Evolutionary conservation across 2,888 invertebrate genomes (phyloP).

Genomic region (Drosophila nigritarsus): DNA sequence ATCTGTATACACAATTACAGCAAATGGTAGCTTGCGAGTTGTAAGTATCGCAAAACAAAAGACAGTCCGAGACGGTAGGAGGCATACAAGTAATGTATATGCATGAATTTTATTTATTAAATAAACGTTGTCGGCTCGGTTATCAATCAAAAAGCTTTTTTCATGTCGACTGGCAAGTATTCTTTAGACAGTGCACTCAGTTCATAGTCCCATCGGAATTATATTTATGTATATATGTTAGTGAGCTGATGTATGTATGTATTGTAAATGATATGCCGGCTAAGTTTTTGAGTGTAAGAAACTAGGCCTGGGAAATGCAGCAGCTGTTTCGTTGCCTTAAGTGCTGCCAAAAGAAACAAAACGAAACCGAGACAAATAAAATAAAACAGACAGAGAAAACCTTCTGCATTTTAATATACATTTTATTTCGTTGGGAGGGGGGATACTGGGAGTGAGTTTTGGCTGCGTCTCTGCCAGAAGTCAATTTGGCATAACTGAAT

Average conservation of each 20-base stretch:
- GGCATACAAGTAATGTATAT: slow-evolving; percentile 41
- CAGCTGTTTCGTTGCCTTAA: slow-evolving; percentile 64
- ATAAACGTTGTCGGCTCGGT: slow-evolving; percentile 64
- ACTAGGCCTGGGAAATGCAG: slow-evolving; percentile 71
- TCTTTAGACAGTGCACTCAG: slow-evolving; percentile 38
- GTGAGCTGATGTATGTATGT: slow-evolving; percentile 10
- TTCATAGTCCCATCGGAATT: slow-evolving; percentile 5
- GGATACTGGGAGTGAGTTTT: not conserved
- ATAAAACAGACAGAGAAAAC: slow-evolving; percentile 37
- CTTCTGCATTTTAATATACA: slow-evolving; percentile 71
- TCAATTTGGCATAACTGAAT: slow-evolving; percentile 76
- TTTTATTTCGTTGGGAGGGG: slow-evolving; percentile 6
- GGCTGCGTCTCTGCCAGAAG: slow-evolving; percentile 45
- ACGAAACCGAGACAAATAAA: slow-evolving; percentile 45
- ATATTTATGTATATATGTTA: not conserved
- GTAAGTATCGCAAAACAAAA: slow-evolving; percentile 41
- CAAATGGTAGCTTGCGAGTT: slow-evolving; percentile 18
- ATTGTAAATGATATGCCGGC: slow-evolving; percentile 54
- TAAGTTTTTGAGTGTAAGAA: slow-evolving; percentile 25
- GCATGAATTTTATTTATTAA: slow-evolving; percentile 65
- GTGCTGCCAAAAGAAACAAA: slow-evolving; percentile 57
- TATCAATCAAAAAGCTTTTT: slow-evolving; percentile 74
- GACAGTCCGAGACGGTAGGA: slow-evolving; percentile 9
- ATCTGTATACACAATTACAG: slow-evolving; percentile 2
- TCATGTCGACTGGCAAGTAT: slow-evolving; percentile 58